Percentiles rank a stretch among this genome's conserved stretches.
Conservation (phyloP, 2,113 vertebrate genomes). For the Morone saxatilis region DNA sequence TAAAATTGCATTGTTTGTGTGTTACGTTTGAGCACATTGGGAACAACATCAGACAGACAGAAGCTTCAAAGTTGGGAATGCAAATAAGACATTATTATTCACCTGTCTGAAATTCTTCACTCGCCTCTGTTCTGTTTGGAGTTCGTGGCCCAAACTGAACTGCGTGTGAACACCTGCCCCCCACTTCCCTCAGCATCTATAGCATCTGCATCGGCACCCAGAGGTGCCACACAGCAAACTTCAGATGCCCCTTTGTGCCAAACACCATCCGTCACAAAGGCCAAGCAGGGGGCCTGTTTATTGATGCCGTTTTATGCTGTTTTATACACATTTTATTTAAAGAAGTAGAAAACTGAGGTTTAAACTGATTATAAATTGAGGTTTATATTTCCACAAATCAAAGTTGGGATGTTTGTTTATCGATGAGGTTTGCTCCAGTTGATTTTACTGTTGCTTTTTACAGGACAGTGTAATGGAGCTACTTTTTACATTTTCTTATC, state of each 20-base stretch:
- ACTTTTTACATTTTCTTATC: background rate
- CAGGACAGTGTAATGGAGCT: background rate
- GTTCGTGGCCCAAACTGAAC: background rate
- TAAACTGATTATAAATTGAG: background rate
- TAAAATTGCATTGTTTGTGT: conserved; percentile 2
- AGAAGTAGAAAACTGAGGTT: background rate
- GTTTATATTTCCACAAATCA: background rate
- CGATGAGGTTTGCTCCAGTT: no score
- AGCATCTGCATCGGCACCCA: conserved; percentile 36
- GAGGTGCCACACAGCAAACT: background rate
- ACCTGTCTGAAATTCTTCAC: conserved; percentile 38
- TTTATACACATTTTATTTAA: background rate
- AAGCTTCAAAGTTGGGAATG: conserved; percentile 57
- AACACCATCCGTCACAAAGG: conserved; percentile 16
- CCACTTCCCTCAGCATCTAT: background rate
- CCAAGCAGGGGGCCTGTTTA: background rate
- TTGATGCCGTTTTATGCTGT: background rate
- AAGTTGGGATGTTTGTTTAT: background rate
- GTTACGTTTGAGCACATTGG: conserved; percentile 1
- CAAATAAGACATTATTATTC: conserved; percentile 59
- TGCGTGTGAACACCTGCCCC: conserved; percentile 13
- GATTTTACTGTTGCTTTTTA: no score
- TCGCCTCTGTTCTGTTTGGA: background rate
- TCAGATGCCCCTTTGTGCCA: conserved; percentile 15
- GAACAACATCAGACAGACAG: background rate